Percentiles rank a stretch among this genome's conserved stretches.
Evolutionary conservation across 2,888 invertebrate species (phyloP).

Genomic region (Pollenia amentaria): DNA sequence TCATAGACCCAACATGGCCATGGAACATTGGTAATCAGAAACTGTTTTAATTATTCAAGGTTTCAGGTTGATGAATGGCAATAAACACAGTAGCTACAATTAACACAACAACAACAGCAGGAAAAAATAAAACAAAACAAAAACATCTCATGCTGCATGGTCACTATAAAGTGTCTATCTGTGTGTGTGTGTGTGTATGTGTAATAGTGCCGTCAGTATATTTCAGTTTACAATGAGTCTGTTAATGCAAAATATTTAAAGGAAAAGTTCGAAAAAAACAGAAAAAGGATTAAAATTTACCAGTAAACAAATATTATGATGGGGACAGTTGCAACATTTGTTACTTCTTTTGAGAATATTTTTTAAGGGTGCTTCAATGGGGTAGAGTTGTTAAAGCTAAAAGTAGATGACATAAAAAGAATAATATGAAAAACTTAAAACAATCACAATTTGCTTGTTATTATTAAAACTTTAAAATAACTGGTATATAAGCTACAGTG

Average conservation of each 20-base stretch:
- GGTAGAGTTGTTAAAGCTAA: not conserved
- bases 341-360: not conserved
- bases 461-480: not conserved
- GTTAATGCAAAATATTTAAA: constrained; percentile 52
- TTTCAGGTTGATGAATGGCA: constrained; percentile 84
- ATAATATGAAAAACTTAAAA: constrained; percentile 1
- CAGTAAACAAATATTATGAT: constrained; percentile 47
- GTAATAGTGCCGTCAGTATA: constrained; percentile 8
- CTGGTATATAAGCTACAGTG: not conserved
- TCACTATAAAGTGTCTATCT: constrained; percentile 42
- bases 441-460: constrained; percentile 35
- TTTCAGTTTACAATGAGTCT: constrained; percentile 61
- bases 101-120: constrained; percentile 46
- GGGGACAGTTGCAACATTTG: not conserved
- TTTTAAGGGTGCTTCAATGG: not conserved
- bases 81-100: constrained; percentile 66
- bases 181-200: not conserved
- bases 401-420: constrained; percentile 23
- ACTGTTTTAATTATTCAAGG: constrained; percentile 84
- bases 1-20: constrained; percentile 47
- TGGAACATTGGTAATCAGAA: constrained; percentile 83
- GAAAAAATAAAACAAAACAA: constrained; percentile 9
- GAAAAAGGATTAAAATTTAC: constrained; percentile 55
- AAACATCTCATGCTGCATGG: constrained; percentile 51
- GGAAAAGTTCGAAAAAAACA: constrained; percentile 31